Conservation (phyloP, 2,113 vertebrate species). For the Dissostichus mawsoni region DNA sequence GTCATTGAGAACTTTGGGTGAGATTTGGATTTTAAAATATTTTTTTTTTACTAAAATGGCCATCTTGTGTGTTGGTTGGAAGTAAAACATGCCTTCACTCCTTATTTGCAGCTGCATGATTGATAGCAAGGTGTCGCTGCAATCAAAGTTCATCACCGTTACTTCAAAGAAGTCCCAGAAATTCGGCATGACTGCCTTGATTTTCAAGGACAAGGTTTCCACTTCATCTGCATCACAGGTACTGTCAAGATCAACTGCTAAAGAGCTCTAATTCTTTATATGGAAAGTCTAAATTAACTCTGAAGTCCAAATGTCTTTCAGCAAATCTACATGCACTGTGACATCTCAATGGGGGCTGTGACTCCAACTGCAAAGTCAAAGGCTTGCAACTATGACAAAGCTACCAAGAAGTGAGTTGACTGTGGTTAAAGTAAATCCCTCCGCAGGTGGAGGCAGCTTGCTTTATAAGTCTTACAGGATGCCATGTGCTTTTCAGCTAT, state of each 20-base stretch:
- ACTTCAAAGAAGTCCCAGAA: constrained; percentile 22
- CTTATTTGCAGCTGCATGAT: constrained; percentile 75
- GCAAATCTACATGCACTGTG: constrained; percentile 79
- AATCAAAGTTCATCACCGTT: constrained; percentile 64
- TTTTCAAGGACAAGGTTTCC: constrained; percentile 48
- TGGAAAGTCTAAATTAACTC: not conserved
- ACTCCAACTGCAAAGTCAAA: constrained; percentile 58
- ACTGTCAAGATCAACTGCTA: not conserved
- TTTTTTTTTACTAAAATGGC: not conserved
- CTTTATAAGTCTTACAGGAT: not conserved
- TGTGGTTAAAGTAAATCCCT: not conserved
- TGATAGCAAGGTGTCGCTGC: constrained; percentile 49
- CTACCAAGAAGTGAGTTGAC: constrained; percentile 24
- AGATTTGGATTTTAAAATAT: not conserved
- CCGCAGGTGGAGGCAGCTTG: not conserved
- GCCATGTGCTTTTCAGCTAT: not conserved
- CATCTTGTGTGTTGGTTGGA: not conserved
- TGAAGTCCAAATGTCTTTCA: constrained; percentile 23
- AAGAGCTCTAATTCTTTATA: not conserved
- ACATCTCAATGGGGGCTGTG: constrained; percentile 42
- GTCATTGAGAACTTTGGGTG: constrained; percentile 79
- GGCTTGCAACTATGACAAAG: constrained; percentile 69
- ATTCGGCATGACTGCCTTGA: constrained; percentile 66
- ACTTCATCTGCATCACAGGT: constrained; percentile 44
- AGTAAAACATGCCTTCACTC: not conserved